phyloP scores from a whole-genome alignment of 2,888 invertebrate genomes.

The Ceratothoa steindachneri region DNA sequence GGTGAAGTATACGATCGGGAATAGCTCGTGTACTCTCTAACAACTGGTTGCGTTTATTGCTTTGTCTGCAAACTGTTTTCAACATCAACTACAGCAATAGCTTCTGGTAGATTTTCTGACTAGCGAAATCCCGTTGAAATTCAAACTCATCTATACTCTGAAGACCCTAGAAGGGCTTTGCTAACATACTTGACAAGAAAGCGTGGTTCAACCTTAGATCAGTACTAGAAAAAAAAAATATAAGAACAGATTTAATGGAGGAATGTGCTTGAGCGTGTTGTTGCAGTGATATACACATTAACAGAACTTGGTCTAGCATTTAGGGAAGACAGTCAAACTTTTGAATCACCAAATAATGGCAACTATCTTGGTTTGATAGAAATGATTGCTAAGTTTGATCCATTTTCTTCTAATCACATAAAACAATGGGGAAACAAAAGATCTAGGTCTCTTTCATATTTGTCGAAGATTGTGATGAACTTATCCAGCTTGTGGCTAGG shows the following conservation, averaged over 20 bases:
- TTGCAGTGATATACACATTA: constrained; percentile 15
- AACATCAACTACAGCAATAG: neutral
- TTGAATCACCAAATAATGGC: too few relatives aligned
- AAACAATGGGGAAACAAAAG: constrained; percentile 24
- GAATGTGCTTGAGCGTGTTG: constrained; percentile 19
- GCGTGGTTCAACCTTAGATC: constrained; percentile 18
- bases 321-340: constrained; percentile 21
- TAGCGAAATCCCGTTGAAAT: constrained; percentile 11
- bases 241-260: constrained; percentile 16
- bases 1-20: neutral
- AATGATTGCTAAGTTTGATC: too few relatives aligned
- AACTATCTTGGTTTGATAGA: too few relatives aligned
- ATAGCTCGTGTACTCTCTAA: neutral
- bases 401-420: too few relatives aligned
- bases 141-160: constrained; percentile 20
- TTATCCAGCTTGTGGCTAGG: constrained; percentile 42
- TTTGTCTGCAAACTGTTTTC: constrained; percentile 1
- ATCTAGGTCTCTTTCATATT: constrained; percentile 1
- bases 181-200: constrained; percentile 26
- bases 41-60: neutral
- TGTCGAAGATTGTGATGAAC: constrained; percentile 49
- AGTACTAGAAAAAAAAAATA: constrained; percentile 20
- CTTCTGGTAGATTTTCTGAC: constrained; percentile 6
- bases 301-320: constrained; percentile 31
- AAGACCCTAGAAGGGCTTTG: constrained; percentile 22